Base-by-base conservation (phyloP, 2,113 vertebrate genomes). In the Cyprinodon tularosa region DNA sequence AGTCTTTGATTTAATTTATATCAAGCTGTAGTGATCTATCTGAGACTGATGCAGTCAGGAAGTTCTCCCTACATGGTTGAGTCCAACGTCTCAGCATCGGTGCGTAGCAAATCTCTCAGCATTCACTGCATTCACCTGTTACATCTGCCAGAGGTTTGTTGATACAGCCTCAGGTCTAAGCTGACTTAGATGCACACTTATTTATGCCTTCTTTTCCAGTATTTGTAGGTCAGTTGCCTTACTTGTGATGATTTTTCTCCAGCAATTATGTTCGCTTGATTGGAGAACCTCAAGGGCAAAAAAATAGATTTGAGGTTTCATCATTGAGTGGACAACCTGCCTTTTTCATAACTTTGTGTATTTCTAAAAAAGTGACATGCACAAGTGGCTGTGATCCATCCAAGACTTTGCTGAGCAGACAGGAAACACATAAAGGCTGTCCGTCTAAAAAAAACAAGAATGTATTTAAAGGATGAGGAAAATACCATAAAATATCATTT, bases 141-240 rank as follows among this genome's bases (percentile, higher is more conserved):
- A 39, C 15, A 20, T 50, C 66, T 48, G 45, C 7, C 66, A 20
- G 66, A 20, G 12, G 15, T 37, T 17, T 44, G 15, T 5, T 53
- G 66, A 68, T 36, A 36, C 20, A 66, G 66, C 66, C 14, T 9
- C 47, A 38, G 66, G 47, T 20, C 36, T 15, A 15, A 1, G 36
- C 47, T 68, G 66, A 53, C 47, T 48, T 38, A 53, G 64, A 40
- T 66, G n/a, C 5, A 50, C 66, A 47, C 64, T 47, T 45, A 53
- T 47, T 47, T 53, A 37, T 22, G 66, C 29, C 36, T 68, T 50
- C 45, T 12, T 15, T 38, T 14, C 4, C 47, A 2, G 1, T 50
- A 29, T 68, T 50, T 68, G 36, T 68, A 37, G 47, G 66, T 68
- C 66, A 53, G 66, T n/a, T 47, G 47, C 29, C 53, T 48, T 53